Conservation (phyloP, 2,797 vertebrate genomes). For the Paguma larvata region DNA sequence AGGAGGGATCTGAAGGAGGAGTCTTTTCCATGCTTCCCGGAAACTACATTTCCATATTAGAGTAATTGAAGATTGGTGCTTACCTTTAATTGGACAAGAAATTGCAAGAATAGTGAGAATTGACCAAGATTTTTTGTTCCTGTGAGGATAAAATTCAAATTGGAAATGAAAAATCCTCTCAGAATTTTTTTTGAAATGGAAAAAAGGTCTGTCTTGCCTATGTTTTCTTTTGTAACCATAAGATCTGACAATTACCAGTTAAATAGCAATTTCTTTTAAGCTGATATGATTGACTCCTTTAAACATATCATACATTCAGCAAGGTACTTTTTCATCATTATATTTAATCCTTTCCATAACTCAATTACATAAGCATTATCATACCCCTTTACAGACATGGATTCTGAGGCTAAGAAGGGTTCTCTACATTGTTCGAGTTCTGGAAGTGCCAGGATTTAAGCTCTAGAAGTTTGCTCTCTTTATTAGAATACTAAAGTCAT, state of each 20-base stretch:
- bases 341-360: neutral
- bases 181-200: neutral
- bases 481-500: neutral
- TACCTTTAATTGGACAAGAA: neutral
- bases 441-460: neutral
- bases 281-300: neutral
- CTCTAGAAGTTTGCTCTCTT: neutral
- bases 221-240: neutral
- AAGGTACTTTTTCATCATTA: neutral
- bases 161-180: neutral
- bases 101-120: neutral
- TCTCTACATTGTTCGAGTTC: neutral
- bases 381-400: neutral
- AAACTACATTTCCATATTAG: neutral
- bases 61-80: fast-evolving
- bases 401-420: neutral
- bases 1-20: neutral
- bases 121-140: neutral
- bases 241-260: neutral
- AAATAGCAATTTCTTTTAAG: neutral
- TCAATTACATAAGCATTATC: neutral
- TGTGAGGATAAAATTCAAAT: neutral
- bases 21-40: neutral
- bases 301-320: neutral
- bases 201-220: neutral